These are phyloP conservation scores for Drosophila prostipennis DNA, from an alignment of 2,888 invertebrate genomes.

Conservation along the genomic window DNA sequence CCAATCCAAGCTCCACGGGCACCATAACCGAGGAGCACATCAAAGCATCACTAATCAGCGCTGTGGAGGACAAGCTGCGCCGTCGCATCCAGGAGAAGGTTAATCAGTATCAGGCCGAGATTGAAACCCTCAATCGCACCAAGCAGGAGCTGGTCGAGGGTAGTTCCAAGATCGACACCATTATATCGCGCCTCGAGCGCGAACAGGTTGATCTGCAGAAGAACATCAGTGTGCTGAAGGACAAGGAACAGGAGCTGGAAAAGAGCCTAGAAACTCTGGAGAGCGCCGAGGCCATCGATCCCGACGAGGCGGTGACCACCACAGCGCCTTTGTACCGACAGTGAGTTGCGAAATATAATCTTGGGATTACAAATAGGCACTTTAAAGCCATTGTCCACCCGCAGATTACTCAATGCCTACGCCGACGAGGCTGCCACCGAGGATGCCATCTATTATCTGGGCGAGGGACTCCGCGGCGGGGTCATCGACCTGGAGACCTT, in stretches of 20 bases:
- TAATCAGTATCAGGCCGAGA: conserved; percentile 95
- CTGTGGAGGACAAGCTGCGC: conserved; percentile 96
- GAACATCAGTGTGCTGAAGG: conserved; percentile 92
- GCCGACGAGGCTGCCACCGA: conserved; percentile 99
- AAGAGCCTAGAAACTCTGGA: conserved; percentile 91
- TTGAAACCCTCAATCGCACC: conserved; percentile 94
- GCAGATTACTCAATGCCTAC: conserved; percentile 94
- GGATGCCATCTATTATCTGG: conserved; percentile 99
- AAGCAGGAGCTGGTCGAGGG: conserved; percentile 94
- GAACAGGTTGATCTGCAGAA: conserved; percentile 93
- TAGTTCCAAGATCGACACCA: conserved; percentile 91
- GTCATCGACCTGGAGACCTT: conserved; percentile 98
- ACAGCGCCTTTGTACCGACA: conserved; percentile 98
- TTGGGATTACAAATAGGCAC: too few species aligned
- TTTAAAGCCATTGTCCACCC: too few species aligned
- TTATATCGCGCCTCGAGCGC: conserved; percentile 90
- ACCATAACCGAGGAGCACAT: conserved; percentile 98
- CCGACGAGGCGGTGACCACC: conserved; percentile 98
- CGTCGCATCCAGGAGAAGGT: conserved; percentile 94
- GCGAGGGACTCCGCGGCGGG: conserved; percentile 95
- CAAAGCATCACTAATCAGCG: conserved; percentile 95
- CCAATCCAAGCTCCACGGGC: conserved; percentile 86
- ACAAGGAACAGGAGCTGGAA: conserved; percentile 94
- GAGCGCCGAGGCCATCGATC: conserved; percentile 92
- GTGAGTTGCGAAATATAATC: conserved; percentile 85